Evolutionary conservation across 2,888 invertebrate species (phyloP).

Genomic region (Heliconius ethilla): DNA sequence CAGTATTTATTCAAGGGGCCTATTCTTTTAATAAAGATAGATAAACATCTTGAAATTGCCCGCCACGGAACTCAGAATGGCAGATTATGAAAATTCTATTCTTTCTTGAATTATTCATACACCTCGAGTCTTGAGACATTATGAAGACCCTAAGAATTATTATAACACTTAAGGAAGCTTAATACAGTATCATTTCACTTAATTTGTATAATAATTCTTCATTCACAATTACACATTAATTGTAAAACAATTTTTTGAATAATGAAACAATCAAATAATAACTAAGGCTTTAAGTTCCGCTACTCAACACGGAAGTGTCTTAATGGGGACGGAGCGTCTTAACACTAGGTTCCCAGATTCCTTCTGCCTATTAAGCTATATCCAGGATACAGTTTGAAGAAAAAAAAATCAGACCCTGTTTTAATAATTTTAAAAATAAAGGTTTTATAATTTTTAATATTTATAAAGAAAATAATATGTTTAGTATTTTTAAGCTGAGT

Average conservation of each 20-base stretch:
- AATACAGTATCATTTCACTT: conserved; percentile 1
- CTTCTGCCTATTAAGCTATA: too few relatives aligned
- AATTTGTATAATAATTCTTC: not conserved
- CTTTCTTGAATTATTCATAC: conserved; percentile 35
- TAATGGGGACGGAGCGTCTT: too few relatives aligned
- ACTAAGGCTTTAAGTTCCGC: too few relatives aligned
- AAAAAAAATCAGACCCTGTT: too few relatives aligned
- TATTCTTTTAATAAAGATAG: conserved; percentile 22
- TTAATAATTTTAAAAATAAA: too few relatives aligned
- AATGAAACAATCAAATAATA: too few relatives aligned
- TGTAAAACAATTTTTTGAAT: not conserved
- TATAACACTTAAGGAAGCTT: conserved; percentile 26
- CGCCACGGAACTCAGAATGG: conserved; percentile 19
- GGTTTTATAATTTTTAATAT: too few relatives aligned
- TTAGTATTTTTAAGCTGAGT: too few relatives aligned
- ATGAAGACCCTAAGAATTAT: conserved; percentile 27
- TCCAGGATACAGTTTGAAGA: too few relatives aligned
- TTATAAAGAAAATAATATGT: too few relatives aligned
- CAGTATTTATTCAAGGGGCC: conserved; percentile 1
- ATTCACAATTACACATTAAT: not conserved
- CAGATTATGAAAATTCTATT: conserved; percentile 34
- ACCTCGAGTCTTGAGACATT: conserved; percentile 31
- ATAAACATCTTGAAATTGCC: conserved; percentile 22
- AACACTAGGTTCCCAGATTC: too few relatives aligned
- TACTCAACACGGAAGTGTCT: too few relatives aligned